These are phyloP conservation scores for Periplaneta americana DNA, from an alignment of 1,140 invertebrate genomes.

Conservation along the genomic window DNA sequence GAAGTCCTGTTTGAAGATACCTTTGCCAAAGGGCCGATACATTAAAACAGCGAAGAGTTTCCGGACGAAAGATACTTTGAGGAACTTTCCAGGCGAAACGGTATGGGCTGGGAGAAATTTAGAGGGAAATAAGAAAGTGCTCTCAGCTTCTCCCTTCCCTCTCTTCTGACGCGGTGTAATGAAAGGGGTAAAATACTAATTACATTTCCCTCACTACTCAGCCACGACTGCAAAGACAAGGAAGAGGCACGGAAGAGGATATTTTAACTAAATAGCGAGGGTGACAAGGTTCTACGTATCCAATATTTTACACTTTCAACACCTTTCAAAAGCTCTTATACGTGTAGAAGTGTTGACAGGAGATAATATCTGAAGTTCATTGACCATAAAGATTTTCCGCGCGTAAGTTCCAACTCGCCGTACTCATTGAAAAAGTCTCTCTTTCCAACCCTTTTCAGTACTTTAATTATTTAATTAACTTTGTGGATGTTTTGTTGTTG, in stretches of 20 bases:
- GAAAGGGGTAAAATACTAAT: not conserved
- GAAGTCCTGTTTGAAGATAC: too few species aligned
- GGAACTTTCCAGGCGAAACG: too few species aligned
- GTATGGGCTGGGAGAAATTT: not conserved
- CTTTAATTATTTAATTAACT: not conserved
- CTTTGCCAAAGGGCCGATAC: too few species aligned
- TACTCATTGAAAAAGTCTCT: not conserved
- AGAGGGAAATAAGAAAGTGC: not conserved
- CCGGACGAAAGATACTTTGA: too few species aligned
- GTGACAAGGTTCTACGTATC: not conserved
- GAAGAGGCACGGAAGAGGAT: not conserved
- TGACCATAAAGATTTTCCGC: not conserved
- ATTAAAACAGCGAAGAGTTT: too few species aligned
- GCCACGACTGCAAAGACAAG: not conserved
- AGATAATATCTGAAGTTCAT: not conserved
- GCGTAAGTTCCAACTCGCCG: not conserved
- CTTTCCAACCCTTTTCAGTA: not conserved
- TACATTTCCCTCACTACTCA: not conserved
- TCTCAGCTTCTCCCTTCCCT: not conserved
- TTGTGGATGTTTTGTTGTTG: not conserved
- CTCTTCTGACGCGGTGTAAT: not conserved
- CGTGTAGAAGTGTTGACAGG: not conserved
- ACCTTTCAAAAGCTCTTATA: not conserved
- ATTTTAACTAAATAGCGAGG: not conserved
- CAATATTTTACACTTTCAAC: not conserved